Conservation (phyloP, 2,113 vertebrate genomes). For the Perccottus glenii region DNA sequence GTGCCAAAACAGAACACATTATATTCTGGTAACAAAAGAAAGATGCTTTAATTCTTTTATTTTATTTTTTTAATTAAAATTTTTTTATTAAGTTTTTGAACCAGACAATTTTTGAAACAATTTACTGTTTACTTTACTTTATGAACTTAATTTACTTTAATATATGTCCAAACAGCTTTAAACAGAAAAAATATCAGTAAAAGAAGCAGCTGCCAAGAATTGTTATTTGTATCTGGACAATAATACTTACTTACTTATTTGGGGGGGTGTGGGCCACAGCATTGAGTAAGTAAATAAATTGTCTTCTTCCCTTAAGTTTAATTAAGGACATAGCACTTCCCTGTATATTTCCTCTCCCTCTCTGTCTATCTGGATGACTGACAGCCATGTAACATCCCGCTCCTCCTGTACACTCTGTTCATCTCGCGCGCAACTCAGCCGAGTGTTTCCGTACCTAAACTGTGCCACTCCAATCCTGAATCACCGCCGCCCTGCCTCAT, state of each 20-base stretch:
- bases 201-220: too few species aligned
- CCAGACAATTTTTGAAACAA: too few species aligned
- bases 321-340: slow-evolving; percentile 40
- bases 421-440: slow-evolving; percentile 58
- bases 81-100: not conserved
- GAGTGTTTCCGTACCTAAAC: slow-evolving; percentile 68
- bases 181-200: too few species aligned
- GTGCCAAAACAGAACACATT: not conserved
- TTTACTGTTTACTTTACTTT: too few species aligned
- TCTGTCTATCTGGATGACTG: slow-evolving; percentile 60
- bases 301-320: slow-evolving; percentile 46
- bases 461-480: slow-evolving; percentile 62
- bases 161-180: too few species aligned
- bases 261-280: slow-evolving; percentile 20
- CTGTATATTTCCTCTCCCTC: not conserved
- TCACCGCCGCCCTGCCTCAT: slow-evolving; percentile 63
- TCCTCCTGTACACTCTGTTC: slow-evolving; percentile 57
- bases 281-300: slow-evolving; percentile 37
- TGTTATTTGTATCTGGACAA: too few species aligned
- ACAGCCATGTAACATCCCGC: slow-evolving; percentile 55
- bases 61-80: not conserved
- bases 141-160: too few species aligned
- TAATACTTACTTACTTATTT: not conserved
- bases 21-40: not conserved
- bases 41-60: not conserved